A percentile compares a stretch with the other conserved stretches of the same genome.
These are phyloP conservation scores for Schizotus pectinicornis DNA, from an alignment of 2,888 invertebrate species.

Conservation along the genomic window DNA sequence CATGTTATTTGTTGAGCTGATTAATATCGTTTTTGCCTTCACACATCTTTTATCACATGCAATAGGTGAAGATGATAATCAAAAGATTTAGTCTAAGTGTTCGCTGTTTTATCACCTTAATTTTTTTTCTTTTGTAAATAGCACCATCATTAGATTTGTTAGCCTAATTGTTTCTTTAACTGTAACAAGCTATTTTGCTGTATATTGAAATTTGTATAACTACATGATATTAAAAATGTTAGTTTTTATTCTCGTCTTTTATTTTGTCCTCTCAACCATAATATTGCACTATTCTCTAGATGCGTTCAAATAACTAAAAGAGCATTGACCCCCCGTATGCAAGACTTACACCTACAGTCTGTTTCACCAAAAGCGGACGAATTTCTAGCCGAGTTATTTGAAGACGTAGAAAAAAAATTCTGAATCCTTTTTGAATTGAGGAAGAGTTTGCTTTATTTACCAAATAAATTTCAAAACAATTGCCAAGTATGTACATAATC, in stretches of 20 bases:
- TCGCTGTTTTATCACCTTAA: conserved; percentile 48
- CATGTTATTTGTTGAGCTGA: conserved; percentile 24
- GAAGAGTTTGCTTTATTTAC: no score
- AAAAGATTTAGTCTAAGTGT: conserved; percentile 43
- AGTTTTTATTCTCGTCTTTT: conserved; percentile 40
- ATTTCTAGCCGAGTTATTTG: no score
- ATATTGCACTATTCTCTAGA: no score
- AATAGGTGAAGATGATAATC: conserved; percentile 36
- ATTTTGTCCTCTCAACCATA: no score
- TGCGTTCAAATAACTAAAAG: no score
- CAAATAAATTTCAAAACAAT: no score
- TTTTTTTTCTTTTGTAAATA: conserved; percentile 46
- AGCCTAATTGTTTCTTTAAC: conserved; percentile 37
- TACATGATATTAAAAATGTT: conserved; percentile 49
- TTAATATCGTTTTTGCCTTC: conserved; percentile 29
- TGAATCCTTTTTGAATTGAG: no score
- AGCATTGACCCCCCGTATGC: no score
- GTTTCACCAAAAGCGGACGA: no score
- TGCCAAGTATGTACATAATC: no score
- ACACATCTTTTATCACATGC: conserved; percentile 18
- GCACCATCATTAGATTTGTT: conserved; percentile 55
- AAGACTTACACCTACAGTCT: no score
- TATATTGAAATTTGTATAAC: conserved; percentile 47
- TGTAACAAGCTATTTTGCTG: conserved; percentile 37
- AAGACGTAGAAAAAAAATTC: no score